A percentile compares a stretch with the other conserved stretches of the same genome.
Evolutionary conservation across 2,113 vertebrate genomes (phyloP).

Genomic region (Trematomus loennbergii): DNA sequence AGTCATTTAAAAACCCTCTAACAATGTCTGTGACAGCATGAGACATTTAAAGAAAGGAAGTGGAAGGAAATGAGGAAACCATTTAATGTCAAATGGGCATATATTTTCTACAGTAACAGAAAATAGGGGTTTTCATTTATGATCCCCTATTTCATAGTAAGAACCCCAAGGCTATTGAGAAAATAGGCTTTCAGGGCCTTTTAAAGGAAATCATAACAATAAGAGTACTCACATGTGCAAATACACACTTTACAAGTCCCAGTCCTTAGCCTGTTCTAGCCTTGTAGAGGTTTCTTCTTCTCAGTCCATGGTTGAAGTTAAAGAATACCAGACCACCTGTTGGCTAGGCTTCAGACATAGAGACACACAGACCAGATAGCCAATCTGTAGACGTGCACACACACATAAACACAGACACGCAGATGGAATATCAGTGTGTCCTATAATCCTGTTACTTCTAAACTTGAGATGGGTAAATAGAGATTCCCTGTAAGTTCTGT

Average conservation of each 20-base stretch:
- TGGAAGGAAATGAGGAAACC: too few relatives aligned
- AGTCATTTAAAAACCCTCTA: not conserved
- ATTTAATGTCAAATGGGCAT: too few relatives aligned
- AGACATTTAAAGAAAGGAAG: too few relatives aligned
- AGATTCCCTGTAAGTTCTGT: constrained; percentile 19
- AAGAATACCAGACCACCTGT: constrained; percentile 58
- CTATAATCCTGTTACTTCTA: constrained; percentile 25
- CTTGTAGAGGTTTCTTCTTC: not conserved
- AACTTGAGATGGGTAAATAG: constrained; percentile 11
- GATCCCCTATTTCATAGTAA: not conserved
- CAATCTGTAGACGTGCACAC: constrained; percentile 26
- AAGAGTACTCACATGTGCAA: not conserved
- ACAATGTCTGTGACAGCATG: too few relatives aligned
- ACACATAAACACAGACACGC: constrained; percentile 29
- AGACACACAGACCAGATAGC: constrained; percentile 35
- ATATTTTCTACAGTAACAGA: too few relatives aligned
- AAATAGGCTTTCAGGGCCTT: not conserved
- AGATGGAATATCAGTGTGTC: constrained; percentile 35
- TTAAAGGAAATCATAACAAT: not conserved
- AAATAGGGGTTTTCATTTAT: not conserved
- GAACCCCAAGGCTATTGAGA: not conserved
- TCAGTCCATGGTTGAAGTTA: constrained; percentile 4
- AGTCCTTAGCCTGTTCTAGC: not conserved
- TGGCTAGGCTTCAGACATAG: constrained; percentile 51
- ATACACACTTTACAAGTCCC: constrained; percentile 4